Percentiles rank a stretch among this genome's conserved stretches.
Conservation (phyloP, 2,797 vertebrate species). For the Paramormyrops hopkinsi region DNA sequence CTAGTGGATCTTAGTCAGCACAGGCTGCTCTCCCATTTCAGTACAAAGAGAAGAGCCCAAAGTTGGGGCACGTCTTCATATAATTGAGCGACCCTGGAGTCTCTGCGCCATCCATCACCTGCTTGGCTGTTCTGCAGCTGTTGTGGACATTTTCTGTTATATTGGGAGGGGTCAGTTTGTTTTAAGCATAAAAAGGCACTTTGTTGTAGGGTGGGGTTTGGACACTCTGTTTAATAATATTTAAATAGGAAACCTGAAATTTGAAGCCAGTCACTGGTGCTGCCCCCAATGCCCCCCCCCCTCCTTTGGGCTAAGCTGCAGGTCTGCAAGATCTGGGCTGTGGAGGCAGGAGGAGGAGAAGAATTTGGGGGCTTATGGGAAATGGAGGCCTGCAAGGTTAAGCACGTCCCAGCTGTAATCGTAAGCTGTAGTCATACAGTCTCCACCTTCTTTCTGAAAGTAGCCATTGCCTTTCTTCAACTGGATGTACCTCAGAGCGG, state of each 20-base stretch:
- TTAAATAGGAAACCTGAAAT: not conserved
- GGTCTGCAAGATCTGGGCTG: not conserved
- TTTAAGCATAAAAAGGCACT: not conserved
- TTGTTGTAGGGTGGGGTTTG: not conserved
- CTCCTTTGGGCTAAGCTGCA: not conserved
- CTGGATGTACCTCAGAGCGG: not conserved
- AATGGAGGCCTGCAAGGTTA: not conserved
- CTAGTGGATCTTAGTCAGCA: not conserved
- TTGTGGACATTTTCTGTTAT: not conserved
- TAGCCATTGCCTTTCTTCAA: not conserved
- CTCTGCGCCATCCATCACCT: not conserved
- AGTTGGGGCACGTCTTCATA: not conserved
- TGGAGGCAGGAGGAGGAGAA: not conserved
- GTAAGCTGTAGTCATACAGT: not conserved
- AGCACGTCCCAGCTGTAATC: not conserved
- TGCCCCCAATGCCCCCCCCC: not conserved
- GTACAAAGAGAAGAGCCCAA: not conserved
- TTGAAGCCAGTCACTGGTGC: not conserved
- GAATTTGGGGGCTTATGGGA: not conserved
- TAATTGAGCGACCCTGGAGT: not conserved
- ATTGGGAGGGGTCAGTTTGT: not conserved
- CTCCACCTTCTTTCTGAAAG: not conserved
- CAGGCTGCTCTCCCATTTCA: not conserved
- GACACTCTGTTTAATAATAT: not conserved
- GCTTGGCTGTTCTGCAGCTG: not conserved